Conservation (phyloP, 2,888 invertebrate genomes). For the Galeruca laticollis region DNA sequence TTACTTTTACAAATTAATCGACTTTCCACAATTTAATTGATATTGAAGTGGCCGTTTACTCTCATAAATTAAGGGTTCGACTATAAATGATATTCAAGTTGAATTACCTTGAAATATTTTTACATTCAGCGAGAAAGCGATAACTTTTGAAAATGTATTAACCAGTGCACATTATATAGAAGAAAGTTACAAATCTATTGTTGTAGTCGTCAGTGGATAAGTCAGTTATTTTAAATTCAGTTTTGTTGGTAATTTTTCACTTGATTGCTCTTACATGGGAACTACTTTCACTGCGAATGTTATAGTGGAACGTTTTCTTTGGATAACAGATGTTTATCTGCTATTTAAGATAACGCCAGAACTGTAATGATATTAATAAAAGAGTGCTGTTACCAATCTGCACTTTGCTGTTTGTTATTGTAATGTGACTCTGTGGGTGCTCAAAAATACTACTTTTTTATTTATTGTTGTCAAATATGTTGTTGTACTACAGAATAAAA, state of each 20-base stretch:
- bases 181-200: conserved; percentile 18
- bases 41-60: no score
- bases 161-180: conserved; percentile 3
- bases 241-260: conserved; percentile 17
- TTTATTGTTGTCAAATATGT: no score
- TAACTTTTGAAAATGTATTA: conserved; percentile 1
- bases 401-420: no score
- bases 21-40: no score
- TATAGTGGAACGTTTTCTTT: conserved; percentile 10
- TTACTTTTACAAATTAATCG: no score
- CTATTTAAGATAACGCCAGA: conserved; percentile 4
- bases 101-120: neutral
- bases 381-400: neutral
- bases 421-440: no score
- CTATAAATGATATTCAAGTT: no score
- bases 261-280: conserved; percentile 14
- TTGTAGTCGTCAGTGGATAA: neutral
- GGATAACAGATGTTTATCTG: conserved; percentile 6
- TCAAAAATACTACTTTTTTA: no score
- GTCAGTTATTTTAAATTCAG: conserved; percentile 11
- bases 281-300: conserved; percentile 13
- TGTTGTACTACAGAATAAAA: no score
- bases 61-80: no score
- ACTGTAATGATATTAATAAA: conserved; percentile 5
- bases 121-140: neutral